Conservation (phyloP, 2,113 vertebrate genomes). For the Peromyscus maniculatus region DNA sequence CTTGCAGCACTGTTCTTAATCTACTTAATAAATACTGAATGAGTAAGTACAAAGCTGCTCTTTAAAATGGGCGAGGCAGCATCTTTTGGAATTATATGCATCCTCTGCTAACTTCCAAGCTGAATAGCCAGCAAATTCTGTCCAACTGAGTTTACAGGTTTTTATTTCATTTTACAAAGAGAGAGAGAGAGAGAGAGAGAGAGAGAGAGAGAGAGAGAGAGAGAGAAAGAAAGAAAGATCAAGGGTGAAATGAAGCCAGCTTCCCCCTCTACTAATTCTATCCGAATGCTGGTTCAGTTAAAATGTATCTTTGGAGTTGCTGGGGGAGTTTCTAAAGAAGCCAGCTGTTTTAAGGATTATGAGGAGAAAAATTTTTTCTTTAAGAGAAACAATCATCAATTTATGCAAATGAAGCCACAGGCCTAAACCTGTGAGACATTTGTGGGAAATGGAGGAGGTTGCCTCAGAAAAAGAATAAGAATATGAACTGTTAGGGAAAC, state of each 20-base stretch:
- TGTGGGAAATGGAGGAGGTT: neutral
- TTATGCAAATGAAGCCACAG: slow-evolving; percentile 58
- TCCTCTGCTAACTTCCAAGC: slow-evolving; percentile 53
- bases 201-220: neutral
- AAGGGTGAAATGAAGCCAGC: slow-evolving; percentile 48
- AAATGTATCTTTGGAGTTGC: slow-evolving; percentile 62
- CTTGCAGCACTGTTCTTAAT: slow-evolving; percentile 19
- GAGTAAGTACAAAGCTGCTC: slow-evolving; percentile 28
- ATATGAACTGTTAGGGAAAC: neutral
- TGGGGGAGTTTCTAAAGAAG: slow-evolving; percentile 65
- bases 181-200: no score
- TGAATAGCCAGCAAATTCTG: slow-evolving; percentile 22
- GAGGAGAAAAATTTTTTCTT: slow-evolving; percentile 45
- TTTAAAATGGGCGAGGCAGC: slow-evolving; percentile 58
- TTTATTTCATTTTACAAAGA: slow-evolving; percentile 58
- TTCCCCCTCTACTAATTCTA: slow-evolving; percentile 54
- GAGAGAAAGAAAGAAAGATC: neutral
- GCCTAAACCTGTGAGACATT: slow-evolving; percentile 60
- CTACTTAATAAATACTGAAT: slow-evolving; percentile 11
- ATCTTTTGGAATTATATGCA: slow-evolving; percentile 58
- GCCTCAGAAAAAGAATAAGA: neutral
- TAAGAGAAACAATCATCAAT: neutral
- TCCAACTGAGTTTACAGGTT: slow-evolving; percentile 39
- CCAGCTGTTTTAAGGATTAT: slow-evolving; percentile 63
- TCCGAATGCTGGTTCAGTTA: slow-evolving; percentile 64